These are phyloP conservation scores for Australoheros scitulus DNA, from an alignment of 2,113 vertebrate genomes.

Conservation along the genomic window DNA sequence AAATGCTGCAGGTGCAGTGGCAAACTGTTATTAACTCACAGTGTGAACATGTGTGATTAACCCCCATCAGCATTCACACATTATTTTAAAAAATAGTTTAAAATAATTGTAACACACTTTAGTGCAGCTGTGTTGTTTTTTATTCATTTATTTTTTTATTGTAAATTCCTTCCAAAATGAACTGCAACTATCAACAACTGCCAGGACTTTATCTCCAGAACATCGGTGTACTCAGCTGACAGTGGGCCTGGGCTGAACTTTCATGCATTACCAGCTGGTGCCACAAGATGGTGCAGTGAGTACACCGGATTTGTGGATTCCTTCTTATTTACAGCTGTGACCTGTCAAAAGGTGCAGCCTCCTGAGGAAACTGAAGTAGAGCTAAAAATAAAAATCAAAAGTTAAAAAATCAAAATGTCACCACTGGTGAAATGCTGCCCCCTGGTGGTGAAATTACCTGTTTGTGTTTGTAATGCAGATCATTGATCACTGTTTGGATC, in stretches of 20 bases:
- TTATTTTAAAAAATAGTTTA: not conserved
- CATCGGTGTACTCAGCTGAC: not conserved
- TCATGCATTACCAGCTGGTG: not conserved
- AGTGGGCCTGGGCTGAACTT: not conserved
- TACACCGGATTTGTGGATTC: not conserved
- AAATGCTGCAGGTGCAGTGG: conserved; percentile 6
- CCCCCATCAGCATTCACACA: not conserved
- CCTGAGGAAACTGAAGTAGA: not conserved
- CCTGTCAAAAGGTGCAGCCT: fast-evolving
- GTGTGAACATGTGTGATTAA: not conserved
- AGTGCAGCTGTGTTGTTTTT: not conserved
- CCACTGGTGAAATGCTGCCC: not conserved
- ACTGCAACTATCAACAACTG: not conserved
- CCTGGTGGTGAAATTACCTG: not conserved
- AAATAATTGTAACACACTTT: not conserved
- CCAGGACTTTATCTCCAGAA: not conserved
- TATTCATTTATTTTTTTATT: not conserved
- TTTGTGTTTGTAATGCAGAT: not conserved
- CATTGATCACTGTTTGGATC: no score
- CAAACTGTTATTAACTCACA: not conserved
- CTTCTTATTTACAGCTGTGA: not conserved
- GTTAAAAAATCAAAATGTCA: not conserved
- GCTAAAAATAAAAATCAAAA: not conserved
- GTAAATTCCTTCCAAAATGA: not conserved
- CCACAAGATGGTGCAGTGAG: not conserved